phyloP scores from a whole-genome alignment of 2,113 vertebrate genomes.

The Hydrolagus affinis region DNA sequence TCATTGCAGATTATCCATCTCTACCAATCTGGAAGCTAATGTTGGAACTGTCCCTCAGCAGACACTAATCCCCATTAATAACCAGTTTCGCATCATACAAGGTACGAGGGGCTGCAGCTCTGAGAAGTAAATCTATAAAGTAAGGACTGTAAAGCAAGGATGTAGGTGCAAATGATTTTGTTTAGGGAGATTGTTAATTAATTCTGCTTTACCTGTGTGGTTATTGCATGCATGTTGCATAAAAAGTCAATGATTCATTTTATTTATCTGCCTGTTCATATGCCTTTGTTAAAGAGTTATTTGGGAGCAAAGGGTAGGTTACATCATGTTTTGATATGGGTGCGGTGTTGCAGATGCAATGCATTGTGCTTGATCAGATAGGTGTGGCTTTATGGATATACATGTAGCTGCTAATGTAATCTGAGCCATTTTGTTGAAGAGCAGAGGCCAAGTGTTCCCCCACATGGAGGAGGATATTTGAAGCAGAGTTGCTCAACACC shows the following conservation, averaged over 20 bases:
- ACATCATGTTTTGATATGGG: background rate
- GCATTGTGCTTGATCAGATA: background rate
- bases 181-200: background rate
- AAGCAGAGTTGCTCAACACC: background rate
- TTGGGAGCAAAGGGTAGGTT: background rate
- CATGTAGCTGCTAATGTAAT: background rate
- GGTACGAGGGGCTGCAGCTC: background rate
- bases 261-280: no score
- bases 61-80: conserved; percentile 25
- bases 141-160: background rate
- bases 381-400: background rate
- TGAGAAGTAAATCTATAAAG: background rate
- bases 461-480: background rate
- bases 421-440: background rate
- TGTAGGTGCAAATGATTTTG: background rate
- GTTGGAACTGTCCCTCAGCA: background rate
- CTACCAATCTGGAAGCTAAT: background rate
- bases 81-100: conserved; percentile 27
- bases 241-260: background rate
- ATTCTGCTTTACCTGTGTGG: background rate
- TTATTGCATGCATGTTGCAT: background rate
- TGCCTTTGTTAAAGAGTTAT: no score
- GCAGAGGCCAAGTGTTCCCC: background rate
- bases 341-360: background rate
- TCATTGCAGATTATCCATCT: conserved; percentile 23